phyloP scores from a whole-genome alignment of 2,888 invertebrate genomes.

The Seladonia tumulorum region DNA sequence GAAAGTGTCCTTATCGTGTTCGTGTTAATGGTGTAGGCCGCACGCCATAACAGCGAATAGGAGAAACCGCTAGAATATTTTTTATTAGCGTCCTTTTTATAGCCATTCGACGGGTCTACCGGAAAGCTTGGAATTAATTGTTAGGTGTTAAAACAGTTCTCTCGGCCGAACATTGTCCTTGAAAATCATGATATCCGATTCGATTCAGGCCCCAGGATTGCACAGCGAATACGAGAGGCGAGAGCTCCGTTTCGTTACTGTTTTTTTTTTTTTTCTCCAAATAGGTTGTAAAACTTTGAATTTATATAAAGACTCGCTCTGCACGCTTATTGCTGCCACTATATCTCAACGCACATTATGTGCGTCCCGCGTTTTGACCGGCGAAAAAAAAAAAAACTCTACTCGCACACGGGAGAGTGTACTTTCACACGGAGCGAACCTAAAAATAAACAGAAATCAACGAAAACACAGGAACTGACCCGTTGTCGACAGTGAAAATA shows the following conservation, averaged over 20 bases:
- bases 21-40: neutral
- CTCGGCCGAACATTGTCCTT: neutral
- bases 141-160: neutral
- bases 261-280: neutral
- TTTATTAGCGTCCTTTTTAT: neutral
- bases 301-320: neutral
- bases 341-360: neutral
- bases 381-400: neutral
- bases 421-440: neutral
- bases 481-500: neutral
- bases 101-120: neutral
- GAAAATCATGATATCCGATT: neutral
- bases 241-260: neutral
- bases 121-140: neutral
- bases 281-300: neutral
- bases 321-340: neutral
- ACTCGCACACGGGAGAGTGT: neutral
- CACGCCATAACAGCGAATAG: neutral
- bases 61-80: neutral
- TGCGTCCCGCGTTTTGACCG: neutral
- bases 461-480: neutral
- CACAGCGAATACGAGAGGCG: accelerated
- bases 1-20: neutral
- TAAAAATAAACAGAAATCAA: neutral
- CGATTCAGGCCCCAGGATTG: neutral